Percentiles rank a stretch among this genome's conserved stretches.
phyloP scores from a whole-genome alignment of 2,888 invertebrate species.

The Ypsolopha scabrella region DNA sequence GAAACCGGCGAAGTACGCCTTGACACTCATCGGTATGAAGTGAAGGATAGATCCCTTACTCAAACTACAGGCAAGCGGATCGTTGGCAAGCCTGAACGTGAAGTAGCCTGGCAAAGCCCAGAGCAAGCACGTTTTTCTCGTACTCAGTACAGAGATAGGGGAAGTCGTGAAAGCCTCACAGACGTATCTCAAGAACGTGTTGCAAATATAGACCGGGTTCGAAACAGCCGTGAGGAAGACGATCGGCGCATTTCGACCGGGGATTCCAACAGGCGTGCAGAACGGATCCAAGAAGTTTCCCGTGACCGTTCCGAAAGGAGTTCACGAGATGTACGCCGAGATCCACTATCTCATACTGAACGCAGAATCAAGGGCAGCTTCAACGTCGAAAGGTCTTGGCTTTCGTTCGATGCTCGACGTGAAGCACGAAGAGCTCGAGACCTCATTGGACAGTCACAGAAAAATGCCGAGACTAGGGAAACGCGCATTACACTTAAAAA shows the following conservation, averaged over 20 bases:
- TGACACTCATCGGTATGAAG: slow-evolving; percentile 1
- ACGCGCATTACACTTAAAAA: slow-evolving; percentile 8
- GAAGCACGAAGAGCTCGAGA: slow-evolving; percentile 4
- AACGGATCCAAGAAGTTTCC: slow-evolving; percentile 5
- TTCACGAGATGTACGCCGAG: slow-evolving; percentile 3
- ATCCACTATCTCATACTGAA: background rate
- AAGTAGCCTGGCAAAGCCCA: background rate
- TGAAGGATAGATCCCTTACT: background rate
- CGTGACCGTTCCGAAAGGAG: slow-evolving; percentile 4
- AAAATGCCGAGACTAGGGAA: slow-evolving; percentile 6
- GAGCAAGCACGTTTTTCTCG: background rate
- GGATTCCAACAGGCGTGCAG: slow-evolving; percentile 1
- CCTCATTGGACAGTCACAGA: background rate
- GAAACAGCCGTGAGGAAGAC: background rate
- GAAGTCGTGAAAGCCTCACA: background rate
- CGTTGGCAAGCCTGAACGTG: background rate
- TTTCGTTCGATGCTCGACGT: slow-evolving; percentile 12
- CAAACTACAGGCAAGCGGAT: slow-evolving; percentile 8
- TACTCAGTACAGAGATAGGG: slow-evolving; percentile 3
- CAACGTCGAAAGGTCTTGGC: background rate
- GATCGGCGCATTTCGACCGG: slow-evolving; percentile 1
- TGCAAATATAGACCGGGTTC: no score
- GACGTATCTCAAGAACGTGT: no score
- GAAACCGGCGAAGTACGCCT: slow-evolving; percentile 15
- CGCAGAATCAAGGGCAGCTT: background rate